Conservation (phyloP, 2,797 vertebrate species). For the Hybognathus amarus region DNA sequence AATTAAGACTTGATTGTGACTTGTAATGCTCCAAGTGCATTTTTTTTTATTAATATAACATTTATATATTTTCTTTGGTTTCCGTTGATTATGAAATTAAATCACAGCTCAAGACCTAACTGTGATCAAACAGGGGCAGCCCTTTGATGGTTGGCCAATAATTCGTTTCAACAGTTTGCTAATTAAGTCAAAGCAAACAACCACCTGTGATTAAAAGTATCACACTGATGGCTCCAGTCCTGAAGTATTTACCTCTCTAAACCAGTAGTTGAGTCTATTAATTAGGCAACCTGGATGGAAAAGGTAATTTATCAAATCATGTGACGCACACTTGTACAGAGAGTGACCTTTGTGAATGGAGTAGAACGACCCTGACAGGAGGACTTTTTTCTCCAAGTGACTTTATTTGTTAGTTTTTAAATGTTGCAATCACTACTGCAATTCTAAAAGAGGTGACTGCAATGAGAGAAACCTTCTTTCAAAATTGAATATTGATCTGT, state of each 20-base stretch:
- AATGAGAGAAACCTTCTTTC: constrained; percentile 22
- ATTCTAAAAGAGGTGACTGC: constrained; percentile 22
- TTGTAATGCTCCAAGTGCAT: constrained; percentile 6
- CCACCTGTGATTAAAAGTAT: constrained; percentile 41
- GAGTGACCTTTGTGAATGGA: constrained; percentile 10
- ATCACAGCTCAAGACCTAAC: constrained; percentile 41
- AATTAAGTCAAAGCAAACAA: constrained; percentile 48
- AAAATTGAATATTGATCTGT: constrained; percentile 47
- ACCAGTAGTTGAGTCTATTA: constrained; percentile 35
- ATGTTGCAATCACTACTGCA: constrained; percentile 8
- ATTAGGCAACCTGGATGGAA: constrained; percentile 14
- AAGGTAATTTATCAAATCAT: constrained; percentile 8
- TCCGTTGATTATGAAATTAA: constrained; percentile 33
- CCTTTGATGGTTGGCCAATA: constrained; percentile 40
- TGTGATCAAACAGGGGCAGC: constrained; percentile 37
- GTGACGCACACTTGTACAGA: background rate
- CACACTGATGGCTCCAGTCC: constrained; percentile 30
- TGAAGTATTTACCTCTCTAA: constrained; percentile 38
- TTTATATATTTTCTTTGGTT: constrained; percentile 23
- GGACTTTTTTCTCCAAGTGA: background rate
- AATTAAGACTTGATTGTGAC: background rate
- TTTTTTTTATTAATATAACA: background rate
- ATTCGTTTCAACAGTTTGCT: constrained; percentile 27
- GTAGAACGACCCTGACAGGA: background rate
- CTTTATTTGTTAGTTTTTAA: background rate